Evolutionary conservation across 2,888 invertebrate species (phyloP).

Genomic region (Pediacus dermestoides): DNA sequence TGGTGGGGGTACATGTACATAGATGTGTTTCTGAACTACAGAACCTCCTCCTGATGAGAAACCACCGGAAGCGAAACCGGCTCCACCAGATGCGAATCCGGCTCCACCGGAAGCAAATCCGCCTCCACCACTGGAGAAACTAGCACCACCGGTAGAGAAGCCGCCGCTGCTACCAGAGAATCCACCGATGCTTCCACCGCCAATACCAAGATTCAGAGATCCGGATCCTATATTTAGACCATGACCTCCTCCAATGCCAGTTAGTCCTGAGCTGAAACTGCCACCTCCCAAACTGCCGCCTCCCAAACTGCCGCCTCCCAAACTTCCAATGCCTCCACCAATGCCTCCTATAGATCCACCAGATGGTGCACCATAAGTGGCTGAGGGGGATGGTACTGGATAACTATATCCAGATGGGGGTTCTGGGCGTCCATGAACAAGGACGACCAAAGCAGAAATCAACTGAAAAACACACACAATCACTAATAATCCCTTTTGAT

Average conservation of each 20-base stretch:
- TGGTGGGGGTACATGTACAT: constrained; percentile 86
- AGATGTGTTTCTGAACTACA: constrained; percentile 78
- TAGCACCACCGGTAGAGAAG: constrained; percentile 21
- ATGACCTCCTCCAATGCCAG: neutral
- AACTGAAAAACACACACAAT: constrained; percentile 33
- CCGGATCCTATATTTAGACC: constrained; percentile 1
- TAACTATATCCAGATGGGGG: constrained; percentile 57
- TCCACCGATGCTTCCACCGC: constrained; percentile 9
- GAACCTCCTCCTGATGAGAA: constrained; percentile 51
- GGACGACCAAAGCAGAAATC: constrained; percentile 51
- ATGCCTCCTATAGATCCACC: constrained; percentile 6
- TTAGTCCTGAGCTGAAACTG: neutral
- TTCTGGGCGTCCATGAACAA: constrained; percentile 60
- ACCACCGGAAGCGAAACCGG: constrained; percentile 31
- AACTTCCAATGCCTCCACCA: constrained; percentile 8
- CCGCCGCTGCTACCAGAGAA: constrained; percentile 8
- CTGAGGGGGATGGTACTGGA: constrained; percentile 15
- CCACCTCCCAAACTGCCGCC: constrained; percentile 9
- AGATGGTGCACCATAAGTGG: constrained; percentile 20
- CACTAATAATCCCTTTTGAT: neutral
- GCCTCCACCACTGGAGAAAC: too few relatives aligned
- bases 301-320: constrained; percentile 3
- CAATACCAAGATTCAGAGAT: constrained; percentile 20
- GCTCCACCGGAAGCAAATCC: constrained; percentile 42
- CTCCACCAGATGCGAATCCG: constrained; percentile 47